phyloP scores from a whole-genome alignment of 1,140 invertebrate species.

The Eciton burchellii region DNA sequence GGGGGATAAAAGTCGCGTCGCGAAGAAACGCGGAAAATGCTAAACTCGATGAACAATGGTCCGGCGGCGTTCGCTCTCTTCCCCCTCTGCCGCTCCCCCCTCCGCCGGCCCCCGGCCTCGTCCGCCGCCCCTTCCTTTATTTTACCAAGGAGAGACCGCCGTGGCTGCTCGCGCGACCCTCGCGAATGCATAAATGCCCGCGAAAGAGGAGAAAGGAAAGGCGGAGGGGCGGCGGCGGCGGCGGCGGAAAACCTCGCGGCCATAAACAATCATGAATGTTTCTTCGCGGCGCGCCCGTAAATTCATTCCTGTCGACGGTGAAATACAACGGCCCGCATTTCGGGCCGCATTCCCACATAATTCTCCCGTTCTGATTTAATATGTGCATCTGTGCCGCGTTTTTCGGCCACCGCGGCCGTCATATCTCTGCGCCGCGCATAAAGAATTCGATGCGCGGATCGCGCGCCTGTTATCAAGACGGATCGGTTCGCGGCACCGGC shows the following conservation, averaged over 20 bases:
- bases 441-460: neutral
- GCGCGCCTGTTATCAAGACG: constrained; percentile 20
- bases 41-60: constrained; percentile 74
- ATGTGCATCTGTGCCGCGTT: constrained; percentile 28
- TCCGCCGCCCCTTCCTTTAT: neutral
- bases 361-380: constrained; percentile 58
- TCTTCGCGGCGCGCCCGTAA: constrained; percentile 69
- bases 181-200: constrained; percentile 52
- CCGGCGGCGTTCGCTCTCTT: no score
- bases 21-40: constrained; percentile 67
- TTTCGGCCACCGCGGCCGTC: neutral
- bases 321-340: constrained; percentile 56
- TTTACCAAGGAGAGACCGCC: constrained; percentile 62
- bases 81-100: no score
- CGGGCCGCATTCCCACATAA: constrained; percentile 15
- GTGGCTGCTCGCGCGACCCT: constrained; percentile 32
- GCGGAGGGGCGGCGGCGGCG: neutral
- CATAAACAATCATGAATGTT: constrained; percentile 80
- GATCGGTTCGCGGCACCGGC: no score
- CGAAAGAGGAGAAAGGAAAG: constrained; percentile 27
- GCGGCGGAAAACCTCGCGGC: constrained; percentile 60
- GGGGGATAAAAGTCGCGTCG: constrained; percentile 34
- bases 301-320: constrained; percentile 74
- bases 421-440: neutral
- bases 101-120: no score